Percentiles rank a stretch among this genome's conserved stretches.
phyloP scores from a whole-genome alignment of 2,797 vertebrate species.

The Enteromius radiatus region DNA sequence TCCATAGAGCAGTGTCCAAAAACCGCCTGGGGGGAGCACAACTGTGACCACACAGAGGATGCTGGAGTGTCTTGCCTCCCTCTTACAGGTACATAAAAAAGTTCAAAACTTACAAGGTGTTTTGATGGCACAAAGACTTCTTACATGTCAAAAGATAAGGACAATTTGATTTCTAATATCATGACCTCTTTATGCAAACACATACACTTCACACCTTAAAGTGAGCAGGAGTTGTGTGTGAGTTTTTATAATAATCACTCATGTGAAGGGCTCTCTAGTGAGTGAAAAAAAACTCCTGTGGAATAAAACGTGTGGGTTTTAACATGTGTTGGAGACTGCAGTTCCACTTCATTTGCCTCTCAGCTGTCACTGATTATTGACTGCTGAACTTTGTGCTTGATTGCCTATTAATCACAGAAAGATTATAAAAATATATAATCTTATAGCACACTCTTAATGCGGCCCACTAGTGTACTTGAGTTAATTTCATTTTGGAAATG shows the following conservation, averaged over 20 bases:
- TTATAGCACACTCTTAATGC: not conserved
- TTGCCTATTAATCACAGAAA: not conserved
- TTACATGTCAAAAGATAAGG: not conserved
- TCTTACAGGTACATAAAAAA: conserved; percentile 90
- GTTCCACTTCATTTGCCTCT: conserved; percentile 18
- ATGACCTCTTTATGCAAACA: not conserved
- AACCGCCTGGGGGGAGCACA: conserved; percentile 89
- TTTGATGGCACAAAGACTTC: not conserved
- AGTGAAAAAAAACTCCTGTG: not conserved
- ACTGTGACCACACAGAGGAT: conserved; percentile 93
- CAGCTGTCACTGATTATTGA: conserved; percentile 12
- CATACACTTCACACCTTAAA: not conserved
- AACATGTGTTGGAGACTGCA: not conserved
- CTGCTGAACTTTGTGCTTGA: conserved; percentile 20
- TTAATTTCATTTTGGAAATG: not conserved
- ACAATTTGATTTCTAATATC: not conserved
- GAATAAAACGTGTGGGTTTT: not conserved
- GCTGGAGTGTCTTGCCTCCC: conserved; percentile 92
- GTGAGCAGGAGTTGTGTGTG: conserved; percentile 27
- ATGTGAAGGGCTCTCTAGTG: conserved; percentile 2
- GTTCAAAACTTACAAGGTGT: not conserved
- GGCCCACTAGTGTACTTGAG: not conserved
- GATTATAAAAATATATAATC: not conserved
- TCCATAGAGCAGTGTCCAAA: conserved; percentile 92
- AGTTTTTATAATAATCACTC: conserved; percentile 14